Base-by-base conservation (phyloP, 2,888 invertebrate genomes). In the Drosophila meridiana region DNA sequence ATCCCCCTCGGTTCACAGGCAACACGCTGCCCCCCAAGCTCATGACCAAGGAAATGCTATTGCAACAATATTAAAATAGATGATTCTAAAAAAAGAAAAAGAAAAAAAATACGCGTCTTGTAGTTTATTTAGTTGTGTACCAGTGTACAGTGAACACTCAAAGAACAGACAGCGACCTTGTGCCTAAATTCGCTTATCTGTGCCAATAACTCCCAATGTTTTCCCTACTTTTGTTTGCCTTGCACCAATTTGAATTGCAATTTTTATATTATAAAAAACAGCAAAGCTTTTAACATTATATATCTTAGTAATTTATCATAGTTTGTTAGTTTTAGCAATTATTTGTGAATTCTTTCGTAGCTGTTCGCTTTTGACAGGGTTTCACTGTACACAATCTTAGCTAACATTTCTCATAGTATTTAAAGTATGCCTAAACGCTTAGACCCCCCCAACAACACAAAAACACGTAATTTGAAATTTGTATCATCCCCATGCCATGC, bases 1-100 rank as follows among this genome's bases (percentile, higher is more conserved):
- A 93, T 90, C 83, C 85, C 8, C 91, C 92, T 0, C 90, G 90
- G n/a, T 93, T 92, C 57, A 67, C 56, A 4, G 71, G 61, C 30
- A 68, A 52, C 45, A 64, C 58, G 13, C 64, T 91, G 62, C 90
- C 90, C 30, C 57, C 65, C 32, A 83, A 86, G 53, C 71, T 88
- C 2, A 65, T 83, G 59, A 60, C 66, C 28, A 83, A 86, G 69
- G 74, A 82, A n/a, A 76, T 68, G 66, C 55, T 89, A 48, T 60
- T 69, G 30, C 64, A 71, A 43, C 71, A 72, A 47, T 73, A 73
- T 72, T 84, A 84, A 78, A 69, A 42, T 60, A 55, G 20, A 30
- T 7, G 3, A 45, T 14, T 32, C 13, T 26, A 32, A 28, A 28
- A 20, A 7, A 50, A 5, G 11, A 26, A 43, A 50, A 36, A 9